Percentiles rank a stretch among this genome's conserved stretches.
Evolutionary conservation across 1,140 invertebrate species (phyloP).

Genomic region (Cydia pomonella): DNA sequence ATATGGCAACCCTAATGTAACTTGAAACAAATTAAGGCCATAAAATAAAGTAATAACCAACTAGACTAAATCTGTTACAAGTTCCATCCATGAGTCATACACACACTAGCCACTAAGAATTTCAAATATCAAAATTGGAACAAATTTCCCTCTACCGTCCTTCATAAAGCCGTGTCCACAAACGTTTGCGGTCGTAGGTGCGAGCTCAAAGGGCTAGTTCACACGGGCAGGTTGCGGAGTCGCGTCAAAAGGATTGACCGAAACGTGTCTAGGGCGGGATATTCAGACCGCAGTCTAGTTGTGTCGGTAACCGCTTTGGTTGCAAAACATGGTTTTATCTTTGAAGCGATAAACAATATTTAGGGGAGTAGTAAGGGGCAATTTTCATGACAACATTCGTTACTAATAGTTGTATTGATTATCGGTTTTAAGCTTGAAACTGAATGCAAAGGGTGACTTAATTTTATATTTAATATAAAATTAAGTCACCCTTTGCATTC

Average conservation of each 20-base stretch:
- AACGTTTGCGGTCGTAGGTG: constrained; percentile 70
- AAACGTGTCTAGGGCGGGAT: constrained; percentile 52
- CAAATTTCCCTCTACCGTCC: constrained; percentile 6
- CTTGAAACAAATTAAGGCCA: too few species aligned
- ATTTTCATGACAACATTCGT: not conserved
- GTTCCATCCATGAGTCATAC: not conserved
- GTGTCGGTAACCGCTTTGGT: constrained; percentile 43
- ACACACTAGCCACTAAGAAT: not conserved
- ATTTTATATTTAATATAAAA: too few species aligned
- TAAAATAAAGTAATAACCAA: too few species aligned
- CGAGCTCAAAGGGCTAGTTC: constrained; percentile 69
- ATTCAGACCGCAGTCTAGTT: constrained; percentile 57
- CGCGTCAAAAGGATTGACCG: constrained; percentile 68
- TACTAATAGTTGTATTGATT: not conserved
- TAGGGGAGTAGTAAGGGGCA: constrained; percentile 44
- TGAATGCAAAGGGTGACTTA: too few species aligned
- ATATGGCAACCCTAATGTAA: too few species aligned
- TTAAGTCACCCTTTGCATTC: too few species aligned
- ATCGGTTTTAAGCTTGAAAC: too few species aligned
- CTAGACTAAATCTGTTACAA: too few species aligned
- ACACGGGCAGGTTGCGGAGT: constrained; percentile 52
- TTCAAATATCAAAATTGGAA: constrained; percentile 24
- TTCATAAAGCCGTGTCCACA: constrained; percentile 44
- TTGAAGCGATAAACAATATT: constrained; percentile 39
- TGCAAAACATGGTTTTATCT: constrained; percentile 40